Conservation (phyloP, 2,888 invertebrate species). For the Drosophila dives region DNA sequence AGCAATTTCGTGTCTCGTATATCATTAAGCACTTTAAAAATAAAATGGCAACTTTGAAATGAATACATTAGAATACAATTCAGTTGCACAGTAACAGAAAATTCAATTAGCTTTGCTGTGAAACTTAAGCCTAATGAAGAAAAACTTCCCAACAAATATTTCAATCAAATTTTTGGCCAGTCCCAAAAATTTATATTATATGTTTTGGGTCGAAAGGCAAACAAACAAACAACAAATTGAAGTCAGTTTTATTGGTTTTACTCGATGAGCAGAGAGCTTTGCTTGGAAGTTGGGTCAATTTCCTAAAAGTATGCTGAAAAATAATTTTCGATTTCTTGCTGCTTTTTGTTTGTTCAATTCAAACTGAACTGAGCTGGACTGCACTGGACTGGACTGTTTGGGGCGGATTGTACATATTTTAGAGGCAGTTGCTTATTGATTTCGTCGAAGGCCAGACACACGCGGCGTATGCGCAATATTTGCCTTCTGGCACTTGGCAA, state of each 20-base stretch:
- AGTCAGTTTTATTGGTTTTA: slow-evolving; percentile 38
- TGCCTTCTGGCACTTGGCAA: slow-evolving; percentile 66
- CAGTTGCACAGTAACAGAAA: slow-evolving; percentile 3
- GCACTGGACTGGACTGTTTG: neutral
- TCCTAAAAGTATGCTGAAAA: slow-evolving; percentile 67
- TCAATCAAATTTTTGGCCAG: slow-evolving; percentile 39
- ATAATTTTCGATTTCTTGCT: slow-evolving; percentile 61
- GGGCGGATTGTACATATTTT: slow-evolving; percentile 35
- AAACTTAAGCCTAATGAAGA: slow-evolving; percentile 29
- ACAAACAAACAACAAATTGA: slow-evolving; percentile 32
- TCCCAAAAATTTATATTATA: slow-evolving; percentile 16
- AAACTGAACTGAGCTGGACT: slow-evolving; percentile 24
- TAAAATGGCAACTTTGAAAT: slow-evolving; percentile 33
- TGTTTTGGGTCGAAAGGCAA: slow-evolving; percentile 16
- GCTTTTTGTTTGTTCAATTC: slow-evolving; percentile 44
- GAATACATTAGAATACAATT: slow-evolving; percentile 9
- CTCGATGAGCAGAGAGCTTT: neutral
- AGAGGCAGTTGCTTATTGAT: slow-evolving; percentile 60
- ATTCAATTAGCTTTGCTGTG: slow-evolving; percentile 24
- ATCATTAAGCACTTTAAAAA: slow-evolving; percentile 26
- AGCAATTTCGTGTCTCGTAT: slow-evolving; percentile 18
- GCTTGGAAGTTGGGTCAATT: slow-evolving; percentile 33
- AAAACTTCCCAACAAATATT: slow-evolving; percentile 28
- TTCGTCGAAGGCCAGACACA: slow-evolving; percentile 60
- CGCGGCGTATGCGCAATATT: slow-evolving; percentile 72